A percentile compares a stretch with the other conserved stretches of the same genome.
These are phyloP conservation scores for Diabrotica balteata DNA, from an alignment of 2,888 invertebrate species.

Conservation along the genomic window DNA sequence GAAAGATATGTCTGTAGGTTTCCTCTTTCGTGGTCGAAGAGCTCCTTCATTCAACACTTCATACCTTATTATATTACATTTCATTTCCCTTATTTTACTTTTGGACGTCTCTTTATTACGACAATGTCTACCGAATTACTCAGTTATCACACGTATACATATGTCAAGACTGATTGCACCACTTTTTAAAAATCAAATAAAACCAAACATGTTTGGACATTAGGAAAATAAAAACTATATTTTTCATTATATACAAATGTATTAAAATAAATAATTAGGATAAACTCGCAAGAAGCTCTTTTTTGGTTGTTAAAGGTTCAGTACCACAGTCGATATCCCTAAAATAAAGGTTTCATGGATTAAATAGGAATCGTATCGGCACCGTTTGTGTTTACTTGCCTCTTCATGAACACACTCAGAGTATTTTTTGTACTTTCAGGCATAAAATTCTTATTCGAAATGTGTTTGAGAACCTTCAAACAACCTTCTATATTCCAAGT, in stretches of 20 bases:
- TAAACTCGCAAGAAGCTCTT: conserved; percentile 41
- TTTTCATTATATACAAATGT: not conserved
- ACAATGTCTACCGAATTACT: too few relatives aligned
- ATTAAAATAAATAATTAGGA: conserved; percentile 19
- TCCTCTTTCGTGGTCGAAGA: too few relatives aligned
- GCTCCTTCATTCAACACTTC: too few relatives aligned
- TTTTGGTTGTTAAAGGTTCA: conserved; percentile 40
- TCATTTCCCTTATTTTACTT: too few relatives aligned
- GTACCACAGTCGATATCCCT: conserved; percentile 45
- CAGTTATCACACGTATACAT: too few relatives aligned
- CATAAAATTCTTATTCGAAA: conserved; percentile 64
- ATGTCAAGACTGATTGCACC: too few relatives aligned
- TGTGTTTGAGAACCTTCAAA: conserved; percentile 64
- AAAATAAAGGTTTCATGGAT: conserved; percentile 33
- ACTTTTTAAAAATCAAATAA: too few relatives aligned
- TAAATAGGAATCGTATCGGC: conserved; percentile 14
- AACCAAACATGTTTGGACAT: not conserved
- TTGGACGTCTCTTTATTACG: too few relatives aligned
- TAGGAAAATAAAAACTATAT: not conserved
- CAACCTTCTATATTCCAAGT: conserved; percentile 72
- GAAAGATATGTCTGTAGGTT: too few relatives aligned
- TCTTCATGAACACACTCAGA: conserved; percentile 63
- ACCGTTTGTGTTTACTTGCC: conserved; percentile 49
- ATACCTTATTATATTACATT: too few relatives aligned
- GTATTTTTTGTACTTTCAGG: conserved; percentile 62